These are phyloP conservation scores for Patagioenas fasciata DNA, from an alignment of 2,113 vertebrate genomes.

Conservation along the genomic window DNA sequence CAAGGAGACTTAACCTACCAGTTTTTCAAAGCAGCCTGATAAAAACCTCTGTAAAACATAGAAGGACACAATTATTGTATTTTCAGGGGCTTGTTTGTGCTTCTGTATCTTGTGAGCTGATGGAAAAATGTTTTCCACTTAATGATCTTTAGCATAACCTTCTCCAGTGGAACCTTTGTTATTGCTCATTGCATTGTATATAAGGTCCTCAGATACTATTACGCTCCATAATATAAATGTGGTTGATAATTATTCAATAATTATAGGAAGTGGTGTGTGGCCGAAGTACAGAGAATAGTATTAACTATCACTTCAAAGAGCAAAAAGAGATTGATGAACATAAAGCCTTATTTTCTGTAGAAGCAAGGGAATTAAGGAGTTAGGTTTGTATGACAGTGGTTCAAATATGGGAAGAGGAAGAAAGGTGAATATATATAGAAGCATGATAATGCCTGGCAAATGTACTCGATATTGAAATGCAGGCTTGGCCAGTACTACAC, in stretches of 20 bases:
- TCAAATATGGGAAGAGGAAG: background rate
- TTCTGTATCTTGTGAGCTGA: background rate
- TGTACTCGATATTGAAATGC: background rate
- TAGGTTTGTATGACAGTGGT: conserved; percentile 31
- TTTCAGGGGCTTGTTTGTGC: background rate
- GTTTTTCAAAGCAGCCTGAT: background rate
- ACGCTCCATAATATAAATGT: background rate
- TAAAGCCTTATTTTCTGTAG: background rate
- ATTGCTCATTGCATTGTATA: background rate
- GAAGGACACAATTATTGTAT: background rate
- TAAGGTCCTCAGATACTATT: background rate
- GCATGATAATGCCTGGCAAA: background rate
- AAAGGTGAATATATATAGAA: background rate
- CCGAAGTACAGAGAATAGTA: background rate
- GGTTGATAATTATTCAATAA: background rate
- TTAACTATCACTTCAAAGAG: background rate
- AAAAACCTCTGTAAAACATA: background rate
- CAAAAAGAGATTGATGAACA: background rate
- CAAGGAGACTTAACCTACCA: background rate
- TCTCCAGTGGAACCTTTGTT: background rate
- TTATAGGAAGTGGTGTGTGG: background rate
- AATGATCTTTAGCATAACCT: background rate
- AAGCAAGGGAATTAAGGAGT: background rate
- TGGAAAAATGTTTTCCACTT: background rate
- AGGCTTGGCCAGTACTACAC: background rate